phyloP scores from a whole-genome alignment of 2,797 vertebrate species.

The Oreonectes daqikongensis region DNA sequence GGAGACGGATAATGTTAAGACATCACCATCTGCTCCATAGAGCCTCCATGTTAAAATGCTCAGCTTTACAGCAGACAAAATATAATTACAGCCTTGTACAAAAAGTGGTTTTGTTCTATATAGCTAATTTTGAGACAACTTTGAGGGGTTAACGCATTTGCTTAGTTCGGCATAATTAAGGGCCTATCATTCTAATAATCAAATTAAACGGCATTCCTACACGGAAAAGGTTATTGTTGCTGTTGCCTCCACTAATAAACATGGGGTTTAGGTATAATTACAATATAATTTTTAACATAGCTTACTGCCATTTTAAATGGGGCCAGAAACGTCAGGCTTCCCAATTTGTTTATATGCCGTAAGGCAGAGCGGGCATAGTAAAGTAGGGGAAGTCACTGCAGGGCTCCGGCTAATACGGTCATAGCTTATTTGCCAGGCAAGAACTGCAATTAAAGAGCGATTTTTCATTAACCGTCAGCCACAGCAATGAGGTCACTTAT shows the following conservation, averaged over 20 bases:
- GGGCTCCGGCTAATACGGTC: background rate
- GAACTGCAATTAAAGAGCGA: background rate
- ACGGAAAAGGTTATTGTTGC: background rate
- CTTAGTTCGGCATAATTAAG: no score
- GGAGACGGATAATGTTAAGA: no score
- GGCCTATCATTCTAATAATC: background rate
- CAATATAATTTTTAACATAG: background rate
- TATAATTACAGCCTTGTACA: no score
- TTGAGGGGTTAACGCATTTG: no score
- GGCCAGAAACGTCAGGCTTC: background rate
- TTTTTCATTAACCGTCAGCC: conserved; percentile 4
- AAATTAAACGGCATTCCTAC: background rate
- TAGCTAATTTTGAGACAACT: no score
- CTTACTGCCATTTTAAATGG: conserved; percentile 2
- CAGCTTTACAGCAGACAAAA: no score
- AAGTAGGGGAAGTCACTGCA: background rate
- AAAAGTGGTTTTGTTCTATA: no score
- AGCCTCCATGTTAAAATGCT: no score
- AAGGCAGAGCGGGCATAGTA: background rate
- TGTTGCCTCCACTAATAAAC: background rate
- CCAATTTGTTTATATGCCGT: background rate
- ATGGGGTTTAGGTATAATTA: background rate
- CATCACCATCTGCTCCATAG: no score
- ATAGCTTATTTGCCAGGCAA: background rate
- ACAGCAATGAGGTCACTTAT: background rate